Evolutionary conservation across 2,888 invertebrate genomes (phyloP).

Genomic region (Caradrina kadenii): DNA sequence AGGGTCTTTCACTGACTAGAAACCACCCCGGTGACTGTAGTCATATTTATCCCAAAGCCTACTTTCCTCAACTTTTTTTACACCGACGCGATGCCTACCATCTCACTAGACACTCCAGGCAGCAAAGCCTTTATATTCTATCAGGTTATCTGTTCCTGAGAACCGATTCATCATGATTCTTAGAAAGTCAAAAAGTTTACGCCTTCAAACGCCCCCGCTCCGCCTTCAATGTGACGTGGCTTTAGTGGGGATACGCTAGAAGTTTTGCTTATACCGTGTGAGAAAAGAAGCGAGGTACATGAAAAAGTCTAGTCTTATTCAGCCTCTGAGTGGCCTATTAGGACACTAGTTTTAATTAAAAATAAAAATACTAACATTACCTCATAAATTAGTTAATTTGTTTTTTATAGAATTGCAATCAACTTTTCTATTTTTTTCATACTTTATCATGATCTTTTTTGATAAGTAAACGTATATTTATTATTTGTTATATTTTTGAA

Average conservation of each 20-base stretch:
- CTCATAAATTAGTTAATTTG: no score
- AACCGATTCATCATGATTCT: slow-evolving; percentile 31
- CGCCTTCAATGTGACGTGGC: slow-evolving; percentile 49
- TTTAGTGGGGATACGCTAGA: slow-evolving; percentile 41
- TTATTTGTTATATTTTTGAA: no score
- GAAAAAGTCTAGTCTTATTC: slow-evolving; percentile 14
- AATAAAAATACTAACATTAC: no score
- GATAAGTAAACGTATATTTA: no score
- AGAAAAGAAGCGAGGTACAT: slow-evolving; percentile 29
- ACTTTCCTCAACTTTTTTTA: not conserved
- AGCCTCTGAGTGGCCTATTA: not conserved
- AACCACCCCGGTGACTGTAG: no score
- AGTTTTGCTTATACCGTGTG: slow-evolving; percentile 20
- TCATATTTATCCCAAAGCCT: no score
- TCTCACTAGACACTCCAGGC: not conserved
- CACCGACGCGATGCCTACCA: not conserved
- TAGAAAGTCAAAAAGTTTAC: slow-evolving; percentile 59
- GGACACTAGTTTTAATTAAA: not conserved
- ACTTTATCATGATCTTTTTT: no score
- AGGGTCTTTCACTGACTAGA: no score
- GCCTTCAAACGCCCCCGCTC: slow-evolving; percentile 57
- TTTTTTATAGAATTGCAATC: no score
- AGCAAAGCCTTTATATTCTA: slow-evolving; percentile 10
- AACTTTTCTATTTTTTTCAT: no score
- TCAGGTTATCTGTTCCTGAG: slow-evolving; percentile 31